Evolutionary conservation across 2,113 vertebrate genomes (phyloP).

Genomic region (Lampris incognitus): DNA sequence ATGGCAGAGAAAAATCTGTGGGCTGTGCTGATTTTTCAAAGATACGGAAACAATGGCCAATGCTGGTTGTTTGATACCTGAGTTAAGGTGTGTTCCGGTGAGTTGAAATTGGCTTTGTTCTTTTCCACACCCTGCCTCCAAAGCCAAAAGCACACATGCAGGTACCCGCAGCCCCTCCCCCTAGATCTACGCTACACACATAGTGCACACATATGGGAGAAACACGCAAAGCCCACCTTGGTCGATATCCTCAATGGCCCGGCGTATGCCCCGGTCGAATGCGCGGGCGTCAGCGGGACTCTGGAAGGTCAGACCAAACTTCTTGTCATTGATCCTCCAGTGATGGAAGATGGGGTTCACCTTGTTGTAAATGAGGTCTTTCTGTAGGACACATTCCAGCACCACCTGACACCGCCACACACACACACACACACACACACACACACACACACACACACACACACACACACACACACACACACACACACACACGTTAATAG

Average conservation of each 20-base stretch:
- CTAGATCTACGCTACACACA: constrained; percentile 1
- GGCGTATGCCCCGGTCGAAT: constrained; percentile 96
- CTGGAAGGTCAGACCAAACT: constrained; percentile 99
- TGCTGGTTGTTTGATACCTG: constrained; percentile 33
- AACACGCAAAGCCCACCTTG: constrained; percentile 84
- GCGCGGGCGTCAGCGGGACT: constrained; percentile 98
- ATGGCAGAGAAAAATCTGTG: constrained; percentile 1
- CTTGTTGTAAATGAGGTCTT: constrained; percentile 97
- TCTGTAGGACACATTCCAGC: constrained; percentile 97
- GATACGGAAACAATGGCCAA: constrained; percentile 49
- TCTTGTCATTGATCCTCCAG: constrained; percentile 98
- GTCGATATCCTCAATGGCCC: constrained; percentile 95
- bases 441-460: neutral
- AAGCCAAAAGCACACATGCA: neutral
- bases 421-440: neutral
- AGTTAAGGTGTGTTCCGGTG: constrained; percentile 31
- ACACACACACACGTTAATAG: neutral
- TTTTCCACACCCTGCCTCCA: constrained; percentile 34
- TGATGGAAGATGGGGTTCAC: constrained; percentile 99
- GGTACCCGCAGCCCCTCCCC: neutral
- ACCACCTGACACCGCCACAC: constrained; percentile 85
- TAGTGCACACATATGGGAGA: constrained; percentile 20
- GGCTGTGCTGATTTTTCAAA: constrained; percentile 34
- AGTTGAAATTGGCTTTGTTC: constrained; percentile 28
- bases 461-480: constrained; percentile 17